Evolutionary conservation across 1,140 invertebrate species (phyloP), one percentile per base, ranked within the genome.

Genomic region (Myzus persicae): DNA sequence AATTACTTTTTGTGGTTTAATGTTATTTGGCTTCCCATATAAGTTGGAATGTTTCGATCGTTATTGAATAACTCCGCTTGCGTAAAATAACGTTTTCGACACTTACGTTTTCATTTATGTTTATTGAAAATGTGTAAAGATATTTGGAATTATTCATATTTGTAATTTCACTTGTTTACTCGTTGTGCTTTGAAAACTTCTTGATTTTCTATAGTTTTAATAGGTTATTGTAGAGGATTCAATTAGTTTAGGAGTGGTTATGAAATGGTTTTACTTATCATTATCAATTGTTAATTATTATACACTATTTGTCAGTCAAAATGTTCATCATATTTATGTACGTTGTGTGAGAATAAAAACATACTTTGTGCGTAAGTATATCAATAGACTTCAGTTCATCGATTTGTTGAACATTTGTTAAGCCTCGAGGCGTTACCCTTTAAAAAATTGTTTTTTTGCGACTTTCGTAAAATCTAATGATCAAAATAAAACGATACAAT

Each of bases 11-110:
- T 87, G 42, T 87, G 42, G 22, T 87, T 40, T 84, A 26, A 87
- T 46, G 14, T 87, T 87, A 48, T 9, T 87, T 87, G 85, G 85
- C 85, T 87, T 87, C 85, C 44, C 44, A n/a, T 44, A 26, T n/a
- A 14, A 40, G 24, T 84, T 40, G 38, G 20, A 26, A 24, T 84
- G 38, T 84, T 31, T 40, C 38, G 26, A 87, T 87, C 85, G 85
- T 87, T 87, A 87, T 48, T 46, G 42, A n/a, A 46, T 87, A 46
- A 46, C n/a, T 48, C 44, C 7, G 14, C 42, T n/a, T 31, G 44
- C 5, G 44, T n/a, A 87, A 46, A 84, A 84, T 22, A 46, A n/a
- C 1, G 18, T 42, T 85, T 85, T 18, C 11, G 14, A 85, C 26
- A 26, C 40, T 44, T 84, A 26, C 38, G 26, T 84, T 67, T 24